Evolutionary conservation across 2,888 invertebrate species (phyloP), one percentile per base, ranked within the genome.

Genomic region (Euclidia mi): DNA sequence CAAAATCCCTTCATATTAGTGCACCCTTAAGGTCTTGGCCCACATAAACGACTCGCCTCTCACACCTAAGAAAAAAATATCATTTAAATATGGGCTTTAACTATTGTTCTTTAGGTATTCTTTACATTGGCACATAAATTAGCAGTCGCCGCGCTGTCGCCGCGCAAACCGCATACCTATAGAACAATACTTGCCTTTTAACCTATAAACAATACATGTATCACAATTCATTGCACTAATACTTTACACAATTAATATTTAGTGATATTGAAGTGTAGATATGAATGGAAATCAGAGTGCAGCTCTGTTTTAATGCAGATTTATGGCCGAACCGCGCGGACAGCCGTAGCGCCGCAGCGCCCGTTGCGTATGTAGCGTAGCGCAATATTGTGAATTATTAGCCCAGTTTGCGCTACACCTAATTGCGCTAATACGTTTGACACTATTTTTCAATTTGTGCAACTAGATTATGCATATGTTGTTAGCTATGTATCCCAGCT

Each of bases 381-480:
- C 61, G 47, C 76, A 65, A 81, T 34, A 34, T 79, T 79, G 76
- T 79, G 76, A 82, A 68, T 77, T 76, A 82, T 70, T 65, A 44
- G 49, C 49, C 51, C 35, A 15, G 10, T 18, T 9, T 38, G 17
- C 18, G 10, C 37, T 53, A 52, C n/a, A n/a, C 55, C 56, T 68
- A 67, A 68, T 68, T 61, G 67, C 17, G 17, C 11, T 32, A 17
- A 14, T 17, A 10, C 3, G 25, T 48, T 17, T 15, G 32, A 12
- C 31, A 25, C 12, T 32, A 48, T 41, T 32, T 32, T 32, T 37
- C 32, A 41, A 67, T 45, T 17, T 45, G 38, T 25, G 18, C 4
- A 28, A 9, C 28, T 40, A 9, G 14, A 6, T 37, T 25, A 17
- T 15, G 20, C 15, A 12, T 12, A 6, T 20, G 14, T 44, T 43